Evolutionary conservation across 2,113 vertebrate genomes (phyloP).

Genomic region (Egretta garzetta): DNA sequence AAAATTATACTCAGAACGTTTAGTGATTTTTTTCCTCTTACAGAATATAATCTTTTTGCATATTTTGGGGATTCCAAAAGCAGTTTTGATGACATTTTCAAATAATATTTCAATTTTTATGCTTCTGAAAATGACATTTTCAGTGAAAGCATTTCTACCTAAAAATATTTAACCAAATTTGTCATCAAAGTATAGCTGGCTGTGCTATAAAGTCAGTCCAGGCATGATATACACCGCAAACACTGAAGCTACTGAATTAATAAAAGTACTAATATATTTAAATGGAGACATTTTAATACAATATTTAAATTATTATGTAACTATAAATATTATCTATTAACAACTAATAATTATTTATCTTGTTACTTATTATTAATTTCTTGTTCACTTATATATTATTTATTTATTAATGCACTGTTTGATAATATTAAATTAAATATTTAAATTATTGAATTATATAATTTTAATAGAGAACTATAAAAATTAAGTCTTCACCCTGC

Average conservation of each 20-base stretch:
- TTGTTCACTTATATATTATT: not conserved
- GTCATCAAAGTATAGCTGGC: not conserved
- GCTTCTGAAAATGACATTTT: not conserved
- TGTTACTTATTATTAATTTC: not conserved
- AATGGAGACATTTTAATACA: not conserved
- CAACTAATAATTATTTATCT: not conserved
- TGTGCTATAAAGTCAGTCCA: not conserved
- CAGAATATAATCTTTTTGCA: not conserved
- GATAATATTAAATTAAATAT: not conserved
- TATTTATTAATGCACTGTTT: not conserved
- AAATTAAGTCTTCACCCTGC: not conserved
- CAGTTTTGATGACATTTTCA: not conserved
- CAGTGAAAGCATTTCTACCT: not conserved
- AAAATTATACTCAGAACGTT: not conserved
- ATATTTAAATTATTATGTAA: not conserved
- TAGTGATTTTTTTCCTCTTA: not conserved
- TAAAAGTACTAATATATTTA: not conserved
- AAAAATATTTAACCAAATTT: not conserved
- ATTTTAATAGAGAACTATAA: not conserved
- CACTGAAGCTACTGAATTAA: not conserved
- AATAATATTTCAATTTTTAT: not conserved
- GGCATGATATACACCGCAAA: not conserved
- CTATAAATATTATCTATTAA: not conserved
- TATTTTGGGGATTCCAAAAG: not conserved
- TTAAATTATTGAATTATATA: not conserved